These are phyloP conservation scores for Hirtodrosophila cameraria DNA, from an alignment of 2,888 invertebrate species.

Conservation along the genomic window DNA sequence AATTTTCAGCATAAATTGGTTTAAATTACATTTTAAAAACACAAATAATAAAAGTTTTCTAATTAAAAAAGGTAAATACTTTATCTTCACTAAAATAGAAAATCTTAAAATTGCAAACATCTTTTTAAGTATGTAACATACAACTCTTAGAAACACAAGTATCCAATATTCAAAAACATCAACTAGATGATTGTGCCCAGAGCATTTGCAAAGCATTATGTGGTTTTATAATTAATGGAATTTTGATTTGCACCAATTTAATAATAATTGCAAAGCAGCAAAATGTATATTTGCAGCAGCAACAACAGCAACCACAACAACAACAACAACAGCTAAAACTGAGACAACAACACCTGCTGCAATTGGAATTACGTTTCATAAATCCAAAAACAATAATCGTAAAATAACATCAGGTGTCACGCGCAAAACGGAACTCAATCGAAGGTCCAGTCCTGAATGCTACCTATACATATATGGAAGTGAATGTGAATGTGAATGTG, in stretches of 20 bases:
- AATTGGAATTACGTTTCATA: conserved; percentile 75
- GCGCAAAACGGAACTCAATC: conserved; percentile 57
- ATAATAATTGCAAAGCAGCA: conserved; percentile 46
- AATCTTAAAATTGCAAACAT: too few species aligned
- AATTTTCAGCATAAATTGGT: too few species aligned
- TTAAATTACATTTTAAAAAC: too few species aligned
- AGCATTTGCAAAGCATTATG: conserved; percentile 27
- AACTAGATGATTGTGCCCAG: conserved; percentile 43
- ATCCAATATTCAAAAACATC: conserved; percentile 22
- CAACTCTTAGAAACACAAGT: neutral
- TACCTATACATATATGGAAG: neutral
- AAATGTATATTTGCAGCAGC: conserved; percentile 26
- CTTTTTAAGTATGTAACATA: too few species aligned
- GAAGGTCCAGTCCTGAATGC: conserved; percentile 11
- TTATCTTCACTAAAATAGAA: too few species aligned
- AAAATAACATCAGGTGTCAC: conserved; percentile 80
- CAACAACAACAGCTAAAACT: conserved; percentile 8
- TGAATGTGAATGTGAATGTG: too few species aligned
- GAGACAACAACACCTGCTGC: conserved; percentile 46
- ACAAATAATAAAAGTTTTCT: too few species aligned
- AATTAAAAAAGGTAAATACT: too few species aligned
- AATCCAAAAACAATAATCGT: conserved; percentile 79
- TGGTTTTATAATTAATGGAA: conserved; percentile 59
- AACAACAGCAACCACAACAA: conserved; percentile 16
- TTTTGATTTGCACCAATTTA: conserved; percentile 35